Conservation (phyloP, 2,888 invertebrate species). For the Crematogaster levior region DNA sequence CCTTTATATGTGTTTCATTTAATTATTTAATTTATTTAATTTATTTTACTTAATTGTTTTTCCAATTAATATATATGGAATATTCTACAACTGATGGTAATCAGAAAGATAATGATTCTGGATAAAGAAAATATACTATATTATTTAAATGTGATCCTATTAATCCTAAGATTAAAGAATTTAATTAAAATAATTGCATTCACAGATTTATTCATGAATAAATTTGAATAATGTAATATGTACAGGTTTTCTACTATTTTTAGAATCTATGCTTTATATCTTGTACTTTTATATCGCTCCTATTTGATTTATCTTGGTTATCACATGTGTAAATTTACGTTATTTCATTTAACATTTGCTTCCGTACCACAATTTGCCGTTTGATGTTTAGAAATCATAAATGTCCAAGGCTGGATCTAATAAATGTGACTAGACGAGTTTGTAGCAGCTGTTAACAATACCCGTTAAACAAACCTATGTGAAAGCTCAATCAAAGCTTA, state of each 20-base stretch:
- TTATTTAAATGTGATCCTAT: not conserved
- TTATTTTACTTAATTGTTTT: not conserved
- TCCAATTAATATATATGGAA: not conserved
- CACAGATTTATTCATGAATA: not conserved
- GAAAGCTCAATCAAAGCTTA: constrained; percentile 50
- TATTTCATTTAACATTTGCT: not conserved
- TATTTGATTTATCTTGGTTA: too few relatives aligned
- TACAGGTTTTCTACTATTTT: not conserved
- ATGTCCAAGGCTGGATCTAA: not conserved
- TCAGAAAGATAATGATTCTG: not conserved
- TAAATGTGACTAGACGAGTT: constrained; percentile 15
- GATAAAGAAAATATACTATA: not conserved
- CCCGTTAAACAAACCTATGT: constrained; percentile 29
- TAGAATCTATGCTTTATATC: not conserved
- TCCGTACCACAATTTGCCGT: not conserved
- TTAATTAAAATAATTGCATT: not conserved
- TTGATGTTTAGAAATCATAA: not conserved
- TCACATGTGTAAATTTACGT: not conserved
- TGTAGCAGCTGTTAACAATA: constrained; percentile 11
- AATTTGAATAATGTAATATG: not conserved
- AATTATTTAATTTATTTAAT: not conserved
- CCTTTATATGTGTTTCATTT: not conserved
- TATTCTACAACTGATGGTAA: not conserved
- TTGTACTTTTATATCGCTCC: not conserved
- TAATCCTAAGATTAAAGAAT: not conserved